A percentile compares a stretch with the other conserved stretches of the same genome.
phyloP scores from a whole-genome alignment of 1,140 invertebrate species.

The Argopecten irradians region DNA sequence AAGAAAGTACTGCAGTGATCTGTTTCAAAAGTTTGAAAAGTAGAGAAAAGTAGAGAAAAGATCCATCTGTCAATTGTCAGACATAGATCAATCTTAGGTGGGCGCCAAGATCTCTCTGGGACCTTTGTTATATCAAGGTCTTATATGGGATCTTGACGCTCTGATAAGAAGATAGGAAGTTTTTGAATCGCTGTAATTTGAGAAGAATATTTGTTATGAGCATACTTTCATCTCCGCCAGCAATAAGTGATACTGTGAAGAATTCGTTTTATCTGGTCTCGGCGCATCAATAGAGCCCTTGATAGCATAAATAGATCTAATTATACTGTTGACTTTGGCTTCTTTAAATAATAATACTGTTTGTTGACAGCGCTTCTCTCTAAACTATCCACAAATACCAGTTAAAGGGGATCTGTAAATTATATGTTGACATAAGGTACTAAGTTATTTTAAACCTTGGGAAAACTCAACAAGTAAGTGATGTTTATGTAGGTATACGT shows the following conservation, averaged over 20 bases:
- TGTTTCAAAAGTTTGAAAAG: too few species aligned
- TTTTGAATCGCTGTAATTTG: too few species aligned
- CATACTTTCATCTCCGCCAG: neutral
- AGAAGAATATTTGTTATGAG: neutral
- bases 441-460: neutral
- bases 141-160: too few species aligned
- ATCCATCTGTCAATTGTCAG: too few species aligned
- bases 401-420: neutral
- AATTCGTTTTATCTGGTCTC: neutral
- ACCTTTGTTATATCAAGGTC: too few species aligned
- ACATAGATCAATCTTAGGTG: too few species aligned
- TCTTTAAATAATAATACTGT: neutral
- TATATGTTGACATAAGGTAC: neutral
- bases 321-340: slow-evolving; percentile 4
- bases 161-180: too few species aligned
- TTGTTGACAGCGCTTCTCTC: neutral
- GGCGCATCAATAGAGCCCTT: neutral
- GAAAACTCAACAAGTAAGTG: neutral
- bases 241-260: neutral
- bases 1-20: too few species aligned
- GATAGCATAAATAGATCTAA: slow-evolving; percentile 2
- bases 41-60: too few species aligned
- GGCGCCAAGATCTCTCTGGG: too few species aligned
- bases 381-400: neutral
- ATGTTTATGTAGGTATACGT: neutral